Evolutionary conservation across 2,113 vertebrate species (phyloP).

Genomic region (Megaceryle torquata): DNA sequence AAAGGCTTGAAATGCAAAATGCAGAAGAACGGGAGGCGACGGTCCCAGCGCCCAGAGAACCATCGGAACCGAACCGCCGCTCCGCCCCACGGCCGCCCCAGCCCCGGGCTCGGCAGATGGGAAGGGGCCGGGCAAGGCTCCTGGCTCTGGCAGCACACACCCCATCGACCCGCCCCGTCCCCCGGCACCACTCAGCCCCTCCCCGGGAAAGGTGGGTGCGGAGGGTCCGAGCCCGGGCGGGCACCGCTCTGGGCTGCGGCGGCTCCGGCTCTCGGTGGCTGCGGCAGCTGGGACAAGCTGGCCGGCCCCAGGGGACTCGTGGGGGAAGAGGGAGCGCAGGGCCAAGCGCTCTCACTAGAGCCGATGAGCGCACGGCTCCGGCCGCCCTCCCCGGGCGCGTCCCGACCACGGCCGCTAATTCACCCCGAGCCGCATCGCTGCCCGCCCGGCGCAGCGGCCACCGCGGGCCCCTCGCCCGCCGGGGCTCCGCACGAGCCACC

Average conservation of each 20-base stretch:
- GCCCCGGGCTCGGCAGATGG: fast-evolving
- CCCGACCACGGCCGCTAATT: conserved; percentile 40
- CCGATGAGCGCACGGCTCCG: background rate
- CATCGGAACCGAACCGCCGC: fast-evolving
- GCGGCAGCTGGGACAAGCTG: background rate
- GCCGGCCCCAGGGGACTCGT: background rate
- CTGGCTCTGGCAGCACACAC: background rate
- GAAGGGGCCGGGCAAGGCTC: background rate
- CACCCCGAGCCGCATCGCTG: background rate
- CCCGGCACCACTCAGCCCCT: background rate
- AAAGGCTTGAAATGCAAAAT: background rate
- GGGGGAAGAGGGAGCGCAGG: background rate
- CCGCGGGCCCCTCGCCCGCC: background rate
- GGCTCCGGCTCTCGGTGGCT: background rate
- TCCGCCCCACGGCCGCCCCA: background rate
- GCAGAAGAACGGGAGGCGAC: background rate
- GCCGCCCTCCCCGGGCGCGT: background rate
- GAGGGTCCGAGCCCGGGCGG: fast-evolving
- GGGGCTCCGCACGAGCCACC: background rate
- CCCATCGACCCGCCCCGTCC: fast-evolving
- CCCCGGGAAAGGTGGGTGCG: fast-evolving
- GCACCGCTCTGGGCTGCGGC: background rate
- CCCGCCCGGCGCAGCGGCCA: background rate
- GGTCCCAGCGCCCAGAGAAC: background rate
- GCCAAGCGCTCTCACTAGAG: background rate